Base-by-base conservation (phyloP, 2,888 invertebrate genomes). In the Cryptocephalus primarius region DNA sequence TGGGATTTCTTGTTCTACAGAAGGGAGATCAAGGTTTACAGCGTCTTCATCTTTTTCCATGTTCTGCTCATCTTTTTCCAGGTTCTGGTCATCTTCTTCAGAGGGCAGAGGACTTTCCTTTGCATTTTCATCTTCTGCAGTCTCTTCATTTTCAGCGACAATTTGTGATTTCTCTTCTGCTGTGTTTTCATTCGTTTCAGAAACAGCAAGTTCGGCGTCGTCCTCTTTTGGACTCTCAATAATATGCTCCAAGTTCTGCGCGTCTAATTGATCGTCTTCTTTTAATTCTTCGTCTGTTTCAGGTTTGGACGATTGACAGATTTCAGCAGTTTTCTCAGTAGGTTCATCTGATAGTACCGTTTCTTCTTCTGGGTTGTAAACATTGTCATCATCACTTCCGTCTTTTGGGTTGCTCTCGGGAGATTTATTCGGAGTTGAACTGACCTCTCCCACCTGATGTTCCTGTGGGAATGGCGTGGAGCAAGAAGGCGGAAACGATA, bases 401-500 rank as follows among this genome's bases (percentile, higher is more conserved):
- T 44, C 55, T 43, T 42, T 50, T 46, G 42, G 22, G 36, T 12
- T 51, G 31, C 32, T 11, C 42, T 9, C 40, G 11, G 38, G 31
- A 10, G 33, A 33, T n/a, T 40, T 33, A 40, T 46, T 49, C 8
- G 53, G 53, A 1, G 53, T 50, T 8, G 50, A 51, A 39, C 49
- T 51, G 6, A 51, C 32, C 38, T 52, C 50, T 11, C 48, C 48
- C 9, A 60, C 58, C 47, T 59, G 57, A 40, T 53, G 42, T 4
- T 36, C 36, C 22, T 47, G 36, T 12, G 39, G 39, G 33, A 12
- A 36, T 13, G 13, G 14, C 9, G 36, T 32, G 14, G 46, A 48
- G n/a, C 43, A 33, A 11, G 51, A 39, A 8, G 49, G 33, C 6
- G 54, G 44, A 42, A 62, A 40, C 8, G 59, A 54, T 40, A 65